Conservation (phyloP, 2,113 vertebrate genomes). For the Pedionomus torquatus region DNA sequence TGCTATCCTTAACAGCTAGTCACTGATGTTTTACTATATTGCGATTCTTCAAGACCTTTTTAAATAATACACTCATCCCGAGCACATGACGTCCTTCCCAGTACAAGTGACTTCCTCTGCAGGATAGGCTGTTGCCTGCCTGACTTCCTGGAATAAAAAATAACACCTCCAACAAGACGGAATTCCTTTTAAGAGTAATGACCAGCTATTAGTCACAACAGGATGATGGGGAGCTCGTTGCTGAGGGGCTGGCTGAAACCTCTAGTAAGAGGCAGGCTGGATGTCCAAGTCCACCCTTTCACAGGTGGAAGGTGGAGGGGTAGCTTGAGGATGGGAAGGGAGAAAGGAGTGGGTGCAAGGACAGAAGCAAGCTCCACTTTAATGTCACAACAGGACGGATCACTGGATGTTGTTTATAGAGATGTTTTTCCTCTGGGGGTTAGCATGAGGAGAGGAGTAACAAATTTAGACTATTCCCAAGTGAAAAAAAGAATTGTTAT, state of each 20-base stretch:
- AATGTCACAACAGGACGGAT: not conserved
- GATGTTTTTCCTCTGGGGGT: not conserved
- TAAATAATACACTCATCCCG: not conserved
- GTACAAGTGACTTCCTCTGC: not conserved
- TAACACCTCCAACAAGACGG: not conserved
- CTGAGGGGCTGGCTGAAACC: not conserved
- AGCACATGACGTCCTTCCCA: not conserved
- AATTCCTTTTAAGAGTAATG: not conserved
- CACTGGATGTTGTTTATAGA: not conserved
- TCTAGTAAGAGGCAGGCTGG: not conserved
- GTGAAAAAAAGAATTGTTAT: not conserved
- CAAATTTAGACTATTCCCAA: not conserved
- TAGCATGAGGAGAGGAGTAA: not conserved
- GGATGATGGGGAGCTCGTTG: fast-evolving
- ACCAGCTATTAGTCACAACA: not conserved
- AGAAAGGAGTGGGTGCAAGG: not conserved
- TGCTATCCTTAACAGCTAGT: not conserved
- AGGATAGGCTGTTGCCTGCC: not conserved
- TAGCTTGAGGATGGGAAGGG: not conserved
- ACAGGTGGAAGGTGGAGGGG: not conserved
- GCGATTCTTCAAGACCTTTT: not conserved
- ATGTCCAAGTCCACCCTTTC: not conserved
- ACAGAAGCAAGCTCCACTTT: not conserved
- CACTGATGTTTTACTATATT: not conserved
- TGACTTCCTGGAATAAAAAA: not conserved